Base-by-base conservation (phyloP, 2,113 vertebrate genomes). In the Meriones unguiculatus region DNA sequence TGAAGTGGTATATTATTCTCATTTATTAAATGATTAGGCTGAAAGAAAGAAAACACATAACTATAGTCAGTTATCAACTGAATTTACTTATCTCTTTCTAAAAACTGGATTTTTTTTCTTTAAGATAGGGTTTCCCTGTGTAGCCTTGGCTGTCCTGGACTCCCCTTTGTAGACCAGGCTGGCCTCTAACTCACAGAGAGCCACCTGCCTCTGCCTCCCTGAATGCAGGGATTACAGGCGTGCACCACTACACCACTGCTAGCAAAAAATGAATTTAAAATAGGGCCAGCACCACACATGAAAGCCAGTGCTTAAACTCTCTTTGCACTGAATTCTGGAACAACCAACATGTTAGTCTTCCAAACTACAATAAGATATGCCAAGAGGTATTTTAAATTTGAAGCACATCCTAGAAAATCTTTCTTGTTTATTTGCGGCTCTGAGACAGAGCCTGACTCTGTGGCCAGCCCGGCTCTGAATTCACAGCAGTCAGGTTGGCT, bases 381-480 rank as follows among this genome's bases (percentile, higher is more conserved):
- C 38, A 75, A 89, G 50, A 25, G 11, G 69, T 70, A 96, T 90
- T 90, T 97, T 89, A 30, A 90, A 28, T 30, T 88, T 87, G 87
- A 94, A 64, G n/a, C 20, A 65, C 59, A 78, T 77, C 69, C 81
- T 52, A 50, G 6, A 89, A 93, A 88, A 77, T 38, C 20, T 81
- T 41, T 38, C 24, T 28, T 25, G n/a, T 41, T 84, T 59, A 35
- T 62, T 24, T 62, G 35, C 62, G 62, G 57, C 28, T 84, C n/a
- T 82, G 32, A 59, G 25, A 59, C 7, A 25, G 54, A 25, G 41
- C 62, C 57, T 64, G 35, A 7, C 28, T 41, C 57, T 25, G 59
- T 41, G 41, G 59, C 59, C 13, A 62, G 38, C 22, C 25, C 24
- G 59, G 59, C 12, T 64, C 13, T 80, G 52, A 32, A 35, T 35